phyloP scores from a whole-genome alignment of 2,797 vertebrate genomes.

The Chrysocyon brachyurus region DNA sequence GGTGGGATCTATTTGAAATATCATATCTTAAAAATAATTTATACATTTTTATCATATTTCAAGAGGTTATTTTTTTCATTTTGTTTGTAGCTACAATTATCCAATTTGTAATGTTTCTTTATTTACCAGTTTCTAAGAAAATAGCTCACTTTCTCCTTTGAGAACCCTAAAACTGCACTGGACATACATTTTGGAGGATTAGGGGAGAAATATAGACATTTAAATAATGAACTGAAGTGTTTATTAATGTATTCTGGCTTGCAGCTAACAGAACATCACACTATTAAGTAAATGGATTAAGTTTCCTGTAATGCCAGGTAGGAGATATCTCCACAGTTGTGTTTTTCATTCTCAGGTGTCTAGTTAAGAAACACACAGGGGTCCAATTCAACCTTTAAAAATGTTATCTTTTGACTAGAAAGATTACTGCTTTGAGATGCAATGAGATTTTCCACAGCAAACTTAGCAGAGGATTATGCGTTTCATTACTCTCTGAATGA shows the following conservation, averaged over 20 bases:
- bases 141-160: not conserved
- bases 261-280: constrained; percentile 83
- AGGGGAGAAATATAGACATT: constrained; percentile 73
- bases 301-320: constrained; percentile 84
- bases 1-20: not conserved
- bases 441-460: constrained; percentile 83
- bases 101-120: constrained; percentile 58
- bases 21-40: constrained; percentile 77
- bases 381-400: constrained; percentile 87
- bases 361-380: constrained; percentile 86
- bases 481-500: constrained; percentile 74
- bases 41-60: not conserved
- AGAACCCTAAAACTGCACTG: constrained; percentile 56
- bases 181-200: constrained; percentile 9
- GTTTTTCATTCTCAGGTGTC: constrained; percentile 86
- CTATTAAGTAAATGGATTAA: constrained; percentile 89
- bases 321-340: constrained; percentile 87
- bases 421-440: constrained; percentile 82
- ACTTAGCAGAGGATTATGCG: constrained; percentile 71
- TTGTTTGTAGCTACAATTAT: constrained; percentile 67
- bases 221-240: constrained; percentile 84
- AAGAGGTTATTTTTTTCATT: constrained; percentile 64
- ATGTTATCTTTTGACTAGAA: constrained; percentile 86
- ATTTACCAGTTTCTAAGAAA: constrained; percentile 71
- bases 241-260: constrained; percentile 87